phyloP scores from a whole-genome alignment of 2,113 vertebrate species.

The Todiramphus saurophagus region DNA sequence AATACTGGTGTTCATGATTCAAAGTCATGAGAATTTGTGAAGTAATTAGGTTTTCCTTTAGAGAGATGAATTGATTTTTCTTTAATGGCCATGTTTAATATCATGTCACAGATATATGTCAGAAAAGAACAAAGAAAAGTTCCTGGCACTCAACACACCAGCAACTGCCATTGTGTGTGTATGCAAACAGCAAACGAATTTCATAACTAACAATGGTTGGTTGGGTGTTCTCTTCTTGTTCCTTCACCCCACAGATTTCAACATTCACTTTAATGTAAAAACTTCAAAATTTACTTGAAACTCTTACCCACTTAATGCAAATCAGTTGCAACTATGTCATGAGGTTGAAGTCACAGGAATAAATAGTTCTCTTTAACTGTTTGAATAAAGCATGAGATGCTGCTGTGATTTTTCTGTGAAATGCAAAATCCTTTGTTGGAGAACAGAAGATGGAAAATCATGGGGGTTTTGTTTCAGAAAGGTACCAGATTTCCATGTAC shows the following conservation, averaged over 20 bases:
- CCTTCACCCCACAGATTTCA: background rate
- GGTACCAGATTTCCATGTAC: background rate
- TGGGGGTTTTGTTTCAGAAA: rapidly evolving
- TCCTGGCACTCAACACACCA: background rate
- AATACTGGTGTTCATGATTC: background rate
- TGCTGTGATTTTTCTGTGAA: background rate
- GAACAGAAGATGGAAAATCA: background rate
- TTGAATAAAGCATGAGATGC: background rate
- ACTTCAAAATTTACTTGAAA: background rate
- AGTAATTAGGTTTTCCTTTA: background rate
- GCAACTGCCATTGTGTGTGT: no score
- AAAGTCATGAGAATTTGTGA: background rate
- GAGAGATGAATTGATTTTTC: background rate
- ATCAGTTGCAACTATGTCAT: background rate
- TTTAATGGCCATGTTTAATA: background rate
- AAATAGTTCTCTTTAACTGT: background rate
- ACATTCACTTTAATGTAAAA: background rate
- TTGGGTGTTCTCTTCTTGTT: background rate
- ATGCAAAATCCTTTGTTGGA: background rate
- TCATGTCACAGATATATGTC: background rate
- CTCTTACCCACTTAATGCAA: background rate
- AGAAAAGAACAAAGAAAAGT: background rate
- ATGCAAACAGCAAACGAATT: background rate
- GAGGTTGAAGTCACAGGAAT: background rate
- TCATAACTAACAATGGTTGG: background rate